phyloP scores from a whole-genome alignment of 2,113 vertebrate genomes.

The Lucifuga dentata region DNA sequence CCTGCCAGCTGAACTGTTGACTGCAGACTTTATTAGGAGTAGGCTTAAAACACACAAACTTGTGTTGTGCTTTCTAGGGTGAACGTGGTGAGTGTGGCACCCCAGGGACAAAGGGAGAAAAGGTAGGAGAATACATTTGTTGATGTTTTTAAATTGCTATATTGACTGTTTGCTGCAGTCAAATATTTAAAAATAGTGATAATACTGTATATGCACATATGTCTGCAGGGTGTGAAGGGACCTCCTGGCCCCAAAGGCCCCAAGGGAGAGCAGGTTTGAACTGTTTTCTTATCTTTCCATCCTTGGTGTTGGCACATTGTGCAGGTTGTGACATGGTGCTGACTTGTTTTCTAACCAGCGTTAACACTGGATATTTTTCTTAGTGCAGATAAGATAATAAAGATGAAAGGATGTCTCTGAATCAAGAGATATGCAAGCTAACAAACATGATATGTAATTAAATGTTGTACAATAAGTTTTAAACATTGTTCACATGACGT shows the following conservation, averaged over 20 bases:
- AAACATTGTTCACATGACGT: too few species aligned
- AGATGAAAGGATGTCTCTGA: too few species aligned
- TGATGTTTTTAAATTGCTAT: neutral
- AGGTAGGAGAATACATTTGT: constrained; percentile 73
- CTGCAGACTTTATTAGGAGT: neutral
- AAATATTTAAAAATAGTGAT: neutral
- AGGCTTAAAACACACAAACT: too few species aligned
- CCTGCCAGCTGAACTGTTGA: too few species aligned
- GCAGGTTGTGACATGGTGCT: too few species aligned
- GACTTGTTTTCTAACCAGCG: too few species aligned
- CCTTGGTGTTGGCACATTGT: neutral
- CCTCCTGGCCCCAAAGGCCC: constrained; percentile 80
- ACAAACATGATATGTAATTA: too few species aligned
- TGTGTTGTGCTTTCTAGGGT: constrained; percentile 72
- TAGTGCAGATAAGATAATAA: too few species aligned
- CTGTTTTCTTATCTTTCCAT: neutral
- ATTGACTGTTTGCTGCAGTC: neutral
- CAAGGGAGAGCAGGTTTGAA: constrained; percentile 85
- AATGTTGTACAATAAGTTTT: too few species aligned
- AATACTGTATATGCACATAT: constrained; percentile 8
- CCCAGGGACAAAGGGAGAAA: constrained; percentile 85
- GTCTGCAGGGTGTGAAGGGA: constrained; percentile 76
- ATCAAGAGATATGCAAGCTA: too few species aligned
- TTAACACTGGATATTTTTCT: too few species aligned
- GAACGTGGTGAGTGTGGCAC: constrained; percentile 86